Evolutionary conservation across 2,113 vertebrate species (phyloP).

Genomic region (Sterna hirundo): DNA sequence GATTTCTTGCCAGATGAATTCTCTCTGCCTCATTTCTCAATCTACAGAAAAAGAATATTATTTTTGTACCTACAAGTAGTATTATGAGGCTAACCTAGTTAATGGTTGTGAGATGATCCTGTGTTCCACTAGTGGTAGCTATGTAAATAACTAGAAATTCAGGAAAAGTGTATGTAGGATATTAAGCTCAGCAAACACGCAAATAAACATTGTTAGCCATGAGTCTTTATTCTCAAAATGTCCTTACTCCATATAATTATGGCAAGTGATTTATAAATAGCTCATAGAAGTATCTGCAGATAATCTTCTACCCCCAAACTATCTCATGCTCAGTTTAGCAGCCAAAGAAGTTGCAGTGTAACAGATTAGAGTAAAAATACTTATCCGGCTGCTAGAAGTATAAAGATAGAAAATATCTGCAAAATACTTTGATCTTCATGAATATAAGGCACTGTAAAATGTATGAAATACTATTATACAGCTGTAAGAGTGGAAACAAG

Average conservation of each 20-base stretch:
- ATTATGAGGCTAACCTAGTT: not conserved
- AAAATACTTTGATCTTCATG: conserved; percentile 9
- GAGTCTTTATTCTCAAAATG: not conserved
- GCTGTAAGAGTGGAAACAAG: not conserved
- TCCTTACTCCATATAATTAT: not conserved
- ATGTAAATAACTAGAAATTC: not conserved
- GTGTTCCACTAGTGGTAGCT: not conserved
- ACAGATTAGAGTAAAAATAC: conserved; percentile 21
- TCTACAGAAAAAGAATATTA: not conserved
- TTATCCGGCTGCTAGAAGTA: not conserved
- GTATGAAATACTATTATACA: conserved; percentile 1
- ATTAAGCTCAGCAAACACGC: not conserved
- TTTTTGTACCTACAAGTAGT: not conserved
- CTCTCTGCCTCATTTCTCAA: not conserved
- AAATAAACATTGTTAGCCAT: not conserved
- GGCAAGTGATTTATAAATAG: conserved; percentile 13
- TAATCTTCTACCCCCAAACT: not conserved
- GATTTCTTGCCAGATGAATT: not conserved
- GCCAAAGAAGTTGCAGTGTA: not conserved
- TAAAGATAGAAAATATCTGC: conserved; percentile 12
- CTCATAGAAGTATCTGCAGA: conserved; percentile 12
- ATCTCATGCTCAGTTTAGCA: not conserved
- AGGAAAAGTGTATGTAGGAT: not conserved
- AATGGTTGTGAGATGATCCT: not conserved
- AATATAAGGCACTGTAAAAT: not conserved